A percentile compares a stretch with the other conserved stretches of the same genome.
phyloP scores from a whole-genome alignment of 2,797 vertebrate genomes.

The Notamacropus eugenii region DNA sequence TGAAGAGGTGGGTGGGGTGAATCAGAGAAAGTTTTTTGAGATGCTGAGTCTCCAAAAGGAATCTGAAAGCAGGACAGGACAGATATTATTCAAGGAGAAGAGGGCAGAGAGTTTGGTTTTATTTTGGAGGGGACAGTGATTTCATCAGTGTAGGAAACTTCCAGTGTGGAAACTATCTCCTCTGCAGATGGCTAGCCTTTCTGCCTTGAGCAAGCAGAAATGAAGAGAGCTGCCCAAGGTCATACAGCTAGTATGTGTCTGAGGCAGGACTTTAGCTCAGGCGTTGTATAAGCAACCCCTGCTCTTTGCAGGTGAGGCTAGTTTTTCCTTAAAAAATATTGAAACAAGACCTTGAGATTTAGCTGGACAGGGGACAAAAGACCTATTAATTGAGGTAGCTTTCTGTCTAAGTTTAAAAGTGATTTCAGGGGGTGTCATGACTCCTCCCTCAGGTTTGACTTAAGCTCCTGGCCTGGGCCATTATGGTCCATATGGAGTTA shows the following conservation, averaged over 20 bases:
- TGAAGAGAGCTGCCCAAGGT: neutral
- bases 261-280: neutral
- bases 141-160: neutral
- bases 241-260: neutral
- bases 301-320: neutral
- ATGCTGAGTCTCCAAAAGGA: neutral
- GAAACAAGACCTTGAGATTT: neutral
- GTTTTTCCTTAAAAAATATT: neutral
- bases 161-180: neutral
- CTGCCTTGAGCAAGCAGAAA: neutral
- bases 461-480: neutral
- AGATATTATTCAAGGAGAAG: neutral
- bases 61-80: neutral
- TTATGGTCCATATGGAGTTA: neutral
- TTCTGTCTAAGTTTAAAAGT: neutral
- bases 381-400: neutral
- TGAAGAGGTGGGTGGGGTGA: neutral
- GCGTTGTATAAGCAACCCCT: neutral
- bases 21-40: neutral
- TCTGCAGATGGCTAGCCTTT: neutral
- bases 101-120: neutral
- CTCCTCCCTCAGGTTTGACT: neutral
- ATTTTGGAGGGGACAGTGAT: neutral
- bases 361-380: neutral
- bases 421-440: neutral